Evolutionary conservation across 37 sponge, comb jelly and placozoan species (phyloP).

Genomic region (Amphimedon queenslandica): DNA sequence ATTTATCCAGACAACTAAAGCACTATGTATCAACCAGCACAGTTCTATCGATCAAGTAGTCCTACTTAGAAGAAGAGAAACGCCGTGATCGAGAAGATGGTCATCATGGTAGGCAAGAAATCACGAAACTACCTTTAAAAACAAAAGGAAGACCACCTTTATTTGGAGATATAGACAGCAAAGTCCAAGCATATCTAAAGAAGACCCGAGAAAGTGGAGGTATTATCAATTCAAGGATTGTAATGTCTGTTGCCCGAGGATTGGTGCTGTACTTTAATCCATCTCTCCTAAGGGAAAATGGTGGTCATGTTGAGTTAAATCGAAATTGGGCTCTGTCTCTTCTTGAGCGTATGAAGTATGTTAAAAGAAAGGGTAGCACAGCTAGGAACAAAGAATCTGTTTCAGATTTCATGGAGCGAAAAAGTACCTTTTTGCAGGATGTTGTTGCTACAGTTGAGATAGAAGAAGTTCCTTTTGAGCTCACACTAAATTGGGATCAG

Average conservation of each 20-base stretch:
- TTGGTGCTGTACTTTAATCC: constrained; percentile 17
- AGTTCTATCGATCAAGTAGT: not conserved
- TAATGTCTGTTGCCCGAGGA: constrained; percentile 43
- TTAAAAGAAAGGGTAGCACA: constrained; percentile 12
- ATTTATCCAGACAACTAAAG: not conserved
- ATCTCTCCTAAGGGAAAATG: constrained; percentile 17
- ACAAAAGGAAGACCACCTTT: constrained; percentile 33
- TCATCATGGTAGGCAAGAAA: not conserved
- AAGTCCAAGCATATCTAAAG: constrained; percentile 29
- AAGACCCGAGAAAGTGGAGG: constrained; percentile 30
- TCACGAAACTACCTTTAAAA: constrained; percentile 6
- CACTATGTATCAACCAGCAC: not conserved
- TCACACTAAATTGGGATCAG: constrained; percentile 36
- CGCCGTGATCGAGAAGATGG: not conserved
- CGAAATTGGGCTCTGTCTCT: constrained; percentile 46
- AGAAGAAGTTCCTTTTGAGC: constrained; percentile 11
- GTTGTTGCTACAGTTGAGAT: not conserved
- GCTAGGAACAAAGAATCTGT: too few species aligned
- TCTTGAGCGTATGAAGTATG: constrained; percentile 25
- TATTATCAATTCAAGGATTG: constrained; percentile 30
- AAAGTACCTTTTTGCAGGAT: constrained; percentile 9
- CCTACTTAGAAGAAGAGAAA: not conserved
- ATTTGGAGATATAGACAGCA: constrained; percentile 32
- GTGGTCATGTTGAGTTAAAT: constrained; percentile 31
- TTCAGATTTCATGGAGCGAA: not conserved